phyloP scores from a whole-genome alignment of 2,113 vertebrate genomes.

The Vicugna pacos region DNA sequence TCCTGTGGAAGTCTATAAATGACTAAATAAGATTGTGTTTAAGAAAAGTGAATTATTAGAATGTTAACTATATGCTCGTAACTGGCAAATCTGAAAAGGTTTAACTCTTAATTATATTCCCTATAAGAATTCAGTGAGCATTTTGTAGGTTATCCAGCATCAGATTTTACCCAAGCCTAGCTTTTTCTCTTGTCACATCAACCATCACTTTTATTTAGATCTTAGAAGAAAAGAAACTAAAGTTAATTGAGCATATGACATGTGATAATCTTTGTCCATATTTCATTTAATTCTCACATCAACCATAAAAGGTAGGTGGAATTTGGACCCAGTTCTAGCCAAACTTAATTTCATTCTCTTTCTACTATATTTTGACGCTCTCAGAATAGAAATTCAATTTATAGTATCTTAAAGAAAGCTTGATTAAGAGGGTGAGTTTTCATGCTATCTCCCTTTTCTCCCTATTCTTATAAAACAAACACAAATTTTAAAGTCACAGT shows the following conservation, averaged over 20 bases:
- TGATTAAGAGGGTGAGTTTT: not conserved
- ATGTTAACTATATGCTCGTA: constrained; percentile 20
- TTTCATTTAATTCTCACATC: constrained; percentile 39
- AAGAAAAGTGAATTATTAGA: constrained; percentile 33
- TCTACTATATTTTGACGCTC: not conserved
- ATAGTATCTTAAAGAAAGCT: not conserved
- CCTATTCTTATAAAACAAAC: not conserved
- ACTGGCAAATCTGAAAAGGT: not conserved
- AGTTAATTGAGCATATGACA: not conserved
- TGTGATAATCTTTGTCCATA: not conserved
- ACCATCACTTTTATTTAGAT: not conserved
- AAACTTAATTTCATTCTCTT: not conserved
- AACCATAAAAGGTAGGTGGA: not conserved
- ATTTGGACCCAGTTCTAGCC: not conserved
- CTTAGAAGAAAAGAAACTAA: constrained; percentile 40
- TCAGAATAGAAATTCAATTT: constrained; percentile 15
- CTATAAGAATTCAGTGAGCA: not conserved
- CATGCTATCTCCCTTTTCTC: not conserved
- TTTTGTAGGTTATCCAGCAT: not conserved
- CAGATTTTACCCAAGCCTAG: not conserved
- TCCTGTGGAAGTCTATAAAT: not conserved
- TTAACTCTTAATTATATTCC: not conserved
- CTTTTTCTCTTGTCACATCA: not conserved
- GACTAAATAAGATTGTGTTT: not conserved
- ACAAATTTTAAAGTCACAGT: not conserved